Conservation (phyloP, 1,140 invertebrate species). For the Drosophila pallidifrons region DNA sequence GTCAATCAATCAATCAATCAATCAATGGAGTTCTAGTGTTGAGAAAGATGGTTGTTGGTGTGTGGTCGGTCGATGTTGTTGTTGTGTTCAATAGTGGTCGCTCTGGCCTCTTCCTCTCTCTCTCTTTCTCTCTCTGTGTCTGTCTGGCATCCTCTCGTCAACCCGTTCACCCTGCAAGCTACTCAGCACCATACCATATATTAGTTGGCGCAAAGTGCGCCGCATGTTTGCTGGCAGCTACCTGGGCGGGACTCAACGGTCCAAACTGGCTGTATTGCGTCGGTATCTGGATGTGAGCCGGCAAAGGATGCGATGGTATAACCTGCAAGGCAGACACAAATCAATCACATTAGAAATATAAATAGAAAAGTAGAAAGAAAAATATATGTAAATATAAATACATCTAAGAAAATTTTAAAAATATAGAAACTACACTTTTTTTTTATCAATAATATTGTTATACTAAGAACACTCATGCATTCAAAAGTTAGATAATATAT, state of each 20-base stretch:
- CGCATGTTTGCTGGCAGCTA: conserved; percentile 86
- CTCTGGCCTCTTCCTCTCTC: conserved; percentile 4
- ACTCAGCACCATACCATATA: conserved; percentile 91
- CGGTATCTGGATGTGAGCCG: conserved; percentile 93
- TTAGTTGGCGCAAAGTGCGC: conserved; percentile 90
- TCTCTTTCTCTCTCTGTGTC: not conserved
- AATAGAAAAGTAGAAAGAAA: not conserved
- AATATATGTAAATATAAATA: not conserved
- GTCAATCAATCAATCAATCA: conserved; percentile 75
- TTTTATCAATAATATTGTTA: too few species aligned
- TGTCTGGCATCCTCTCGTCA: conserved; percentile 39
- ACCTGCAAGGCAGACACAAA: conserved; percentile 52
- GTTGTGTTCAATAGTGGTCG: too few species aligned
- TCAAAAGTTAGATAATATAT: too few species aligned
- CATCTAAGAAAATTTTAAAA: too few species aligned
- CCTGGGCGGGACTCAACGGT: conserved; percentile 90
- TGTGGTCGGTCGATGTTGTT: conserved; percentile 22
- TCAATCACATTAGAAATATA: not conserved
- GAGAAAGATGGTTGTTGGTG: conserved; percentile 19
- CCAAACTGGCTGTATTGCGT: conserved; percentile 88
- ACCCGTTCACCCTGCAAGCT: conserved; percentile 64
- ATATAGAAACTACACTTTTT: too few species aligned
- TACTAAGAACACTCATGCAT: too few species aligned
- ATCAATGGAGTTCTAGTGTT: conserved; percentile 42
- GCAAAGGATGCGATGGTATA: conserved; percentile 90